A percentile compares a stretch with the other conserved stretches of the same genome.
These are phyloP conservation scores for Lycia hirtaria DNA, from an alignment of 2,888 invertebrate species.

Conservation along the genomic window DNA sequence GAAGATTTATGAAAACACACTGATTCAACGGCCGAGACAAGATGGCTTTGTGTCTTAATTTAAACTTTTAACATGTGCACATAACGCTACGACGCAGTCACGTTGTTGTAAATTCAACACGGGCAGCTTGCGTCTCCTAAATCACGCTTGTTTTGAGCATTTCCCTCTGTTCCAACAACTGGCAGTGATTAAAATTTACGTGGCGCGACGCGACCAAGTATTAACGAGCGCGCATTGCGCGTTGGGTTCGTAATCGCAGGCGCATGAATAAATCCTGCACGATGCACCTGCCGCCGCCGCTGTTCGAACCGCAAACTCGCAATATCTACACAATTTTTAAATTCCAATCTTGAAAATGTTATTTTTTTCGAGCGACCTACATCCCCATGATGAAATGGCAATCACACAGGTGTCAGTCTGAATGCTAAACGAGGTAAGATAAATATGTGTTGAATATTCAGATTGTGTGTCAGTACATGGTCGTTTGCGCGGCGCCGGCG, in stretches of 20 bases:
- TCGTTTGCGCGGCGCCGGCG: conserved; percentile 87
- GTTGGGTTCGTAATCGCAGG: conserved; percentile 69
- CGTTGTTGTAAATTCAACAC: conserved; percentile 58
- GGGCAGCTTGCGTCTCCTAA: conserved; percentile 71
- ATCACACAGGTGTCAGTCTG: conserved; percentile 77
- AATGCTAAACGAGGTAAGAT: conserved; percentile 77
- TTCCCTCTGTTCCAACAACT: conserved; percentile 79
- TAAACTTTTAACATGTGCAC: conserved; percentile 38
- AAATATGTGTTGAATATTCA: conserved; percentile 84
- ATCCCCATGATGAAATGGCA: conserved; percentile 60
- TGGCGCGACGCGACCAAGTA: conserved; percentile 81
- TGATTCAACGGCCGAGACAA: conserved; percentile 20
- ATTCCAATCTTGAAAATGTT: conserved; percentile 19
- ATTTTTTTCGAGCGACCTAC: conserved; percentile 30
- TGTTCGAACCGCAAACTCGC: conserved; percentile 44
- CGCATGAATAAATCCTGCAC: conserved; percentile 80
- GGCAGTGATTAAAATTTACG: conserved; percentile 85
- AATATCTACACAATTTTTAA: conserved; percentile 34
- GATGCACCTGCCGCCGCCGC: conserved; percentile 76
- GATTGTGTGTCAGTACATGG: conserved; percentile 82
- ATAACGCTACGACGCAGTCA: conserved; percentile 34
- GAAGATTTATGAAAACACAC: conserved; percentile 9
- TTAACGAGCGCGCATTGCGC: conserved; percentile 80
- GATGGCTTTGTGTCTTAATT: conserved; percentile 36
- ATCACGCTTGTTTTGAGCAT: conserved; percentile 81